Conservation (phyloP, 2,113 vertebrate genomes). For the Spheniscus mendiculus region DNA sequence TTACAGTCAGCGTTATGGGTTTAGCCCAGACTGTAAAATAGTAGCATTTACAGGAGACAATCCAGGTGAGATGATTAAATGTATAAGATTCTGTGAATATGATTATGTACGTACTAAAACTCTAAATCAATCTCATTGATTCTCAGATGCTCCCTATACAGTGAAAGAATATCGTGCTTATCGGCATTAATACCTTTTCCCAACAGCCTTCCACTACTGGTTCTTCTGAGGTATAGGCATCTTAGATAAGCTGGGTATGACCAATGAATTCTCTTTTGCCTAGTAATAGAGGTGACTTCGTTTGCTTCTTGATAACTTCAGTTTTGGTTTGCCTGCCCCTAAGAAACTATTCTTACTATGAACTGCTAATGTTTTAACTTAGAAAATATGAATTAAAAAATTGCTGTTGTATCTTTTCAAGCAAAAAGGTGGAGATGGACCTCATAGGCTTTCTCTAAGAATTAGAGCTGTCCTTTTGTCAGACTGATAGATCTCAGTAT, state of each 20-base stretch:
- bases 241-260: background rate
- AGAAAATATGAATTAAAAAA: background rate
- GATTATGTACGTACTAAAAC: background rate
- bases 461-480: background rate
- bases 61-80: constrained; percentile 81
- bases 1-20: constrained; percentile 82
- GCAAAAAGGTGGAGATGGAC: background rate
- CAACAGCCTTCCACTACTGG: background rate
- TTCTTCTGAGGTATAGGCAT: background rate
- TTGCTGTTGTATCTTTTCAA: background rate
- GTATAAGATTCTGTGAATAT: background rate
- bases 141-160: background rate
- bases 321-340: background rate
- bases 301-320: background rate
- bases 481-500: background rate
- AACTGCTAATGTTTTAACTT: background rate
- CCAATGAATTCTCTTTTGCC: background rate
- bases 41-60: constrained; percentile 96
- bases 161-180: background rate
- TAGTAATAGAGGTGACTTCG: background rate
- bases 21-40: constrained; percentile 82
- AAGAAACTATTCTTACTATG: background rate
- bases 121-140: background rate
- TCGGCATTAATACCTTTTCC: background rate
- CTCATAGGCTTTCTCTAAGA: background rate